A percentile compares a stretch with the other conserved stretches of the same genome.
Conservation (phyloP, 1,140 invertebrate genomes). For the Orussus abietinus region DNA sequence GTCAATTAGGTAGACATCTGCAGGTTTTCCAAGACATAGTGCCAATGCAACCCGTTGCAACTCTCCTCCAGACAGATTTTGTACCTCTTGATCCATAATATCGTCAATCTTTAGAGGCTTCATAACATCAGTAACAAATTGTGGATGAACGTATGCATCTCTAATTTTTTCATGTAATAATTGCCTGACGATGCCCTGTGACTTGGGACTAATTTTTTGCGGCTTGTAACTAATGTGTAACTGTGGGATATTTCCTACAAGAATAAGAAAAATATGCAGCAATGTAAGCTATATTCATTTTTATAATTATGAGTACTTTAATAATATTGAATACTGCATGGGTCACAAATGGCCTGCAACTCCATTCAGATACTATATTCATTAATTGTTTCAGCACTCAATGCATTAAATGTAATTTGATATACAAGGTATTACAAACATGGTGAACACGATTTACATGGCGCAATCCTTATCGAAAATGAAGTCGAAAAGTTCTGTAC, state of each 20-base stretch:
- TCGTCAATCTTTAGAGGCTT: constrained; percentile 97
- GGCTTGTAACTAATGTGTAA: constrained; percentile 99
- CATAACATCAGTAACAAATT: constrained; percentile 99
- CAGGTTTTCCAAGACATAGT: constrained; percentile 96
- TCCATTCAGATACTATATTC: too few relatives aligned
- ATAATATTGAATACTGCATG: too few relatives aligned
- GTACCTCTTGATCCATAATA: constrained; percentile 98
- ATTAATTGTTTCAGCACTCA: too few relatives aligned
- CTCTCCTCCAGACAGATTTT: constrained; percentile 98
- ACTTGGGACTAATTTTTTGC: constrained; percentile 99
- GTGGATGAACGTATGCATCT: constrained; percentile 94
- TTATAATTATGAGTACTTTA: too few relatives aligned
- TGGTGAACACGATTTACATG: too few relatives aligned
- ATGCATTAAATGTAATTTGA: too few relatives aligned
- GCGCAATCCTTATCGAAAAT: too few relatives aligned
- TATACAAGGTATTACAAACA: too few relatives aligned
- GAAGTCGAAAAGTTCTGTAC: too few relatives aligned
- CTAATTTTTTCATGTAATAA: constrained; percentile 94
- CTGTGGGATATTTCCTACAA: constrained; percentile 75
- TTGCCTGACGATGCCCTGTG: constrained; percentile 86
- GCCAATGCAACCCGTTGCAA: constrained; percentile 95
- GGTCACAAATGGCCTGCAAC: too few relatives aligned
- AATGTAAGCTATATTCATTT: too few relatives aligned
- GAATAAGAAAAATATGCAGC: too few relatives aligned
- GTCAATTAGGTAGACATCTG: constrained; percentile 98